Evolutionary conservation across 2,113 vertebrate genomes (phyloP).

Genomic region (Epinephelus cyanopodus): DNA sequence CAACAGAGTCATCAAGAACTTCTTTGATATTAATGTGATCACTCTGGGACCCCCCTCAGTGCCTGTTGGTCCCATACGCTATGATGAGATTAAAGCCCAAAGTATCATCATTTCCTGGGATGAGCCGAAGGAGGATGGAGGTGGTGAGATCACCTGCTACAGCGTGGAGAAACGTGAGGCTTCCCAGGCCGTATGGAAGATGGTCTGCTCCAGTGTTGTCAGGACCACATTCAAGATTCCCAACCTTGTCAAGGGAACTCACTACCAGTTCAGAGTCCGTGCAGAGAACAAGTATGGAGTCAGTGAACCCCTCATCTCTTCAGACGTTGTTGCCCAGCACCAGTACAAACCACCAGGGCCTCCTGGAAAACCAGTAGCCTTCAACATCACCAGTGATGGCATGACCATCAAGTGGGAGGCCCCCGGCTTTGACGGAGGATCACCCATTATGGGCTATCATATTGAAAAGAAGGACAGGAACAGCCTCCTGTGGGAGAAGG

Average conservation of each 20-base stretch:
- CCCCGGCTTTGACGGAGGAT: slow-evolving; percentile 94
- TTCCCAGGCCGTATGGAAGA: slow-evolving; percentile 96
- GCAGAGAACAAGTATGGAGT: slow-evolving; percentile 97
- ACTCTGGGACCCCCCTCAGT: slow-evolving; percentile 93
- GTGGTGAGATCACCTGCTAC: slow-evolving; percentile 97
- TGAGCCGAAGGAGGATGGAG: slow-evolving; percentile 92
- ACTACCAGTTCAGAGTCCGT: slow-evolving; percentile 96
- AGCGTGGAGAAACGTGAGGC: slow-evolving; percentile 97
- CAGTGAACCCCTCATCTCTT: slow-evolving; percentile 90
- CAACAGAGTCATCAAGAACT: slow-evolving; percentile 90
- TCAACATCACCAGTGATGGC: slow-evolving; percentile 95
- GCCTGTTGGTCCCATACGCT: slow-evolving; percentile 92
- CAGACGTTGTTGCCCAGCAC: slow-evolving; percentile 92
- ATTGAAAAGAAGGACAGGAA: slow-evolving; percentile 99
- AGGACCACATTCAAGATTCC: slow-evolving; percentile 95
- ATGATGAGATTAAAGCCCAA: slow-evolving; percentile 97
- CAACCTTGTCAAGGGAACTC: slow-evolving; percentile 92
- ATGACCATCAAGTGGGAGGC: slow-evolving; percentile 98
- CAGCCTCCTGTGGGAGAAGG: slow-evolving; percentile 97
- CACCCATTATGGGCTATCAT: slow-evolving; percentile 94
- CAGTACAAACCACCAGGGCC: slow-evolving; percentile 96
- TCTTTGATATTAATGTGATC: slow-evolving; percentile 90
- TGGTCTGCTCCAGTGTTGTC: slow-evolving; percentile 96
- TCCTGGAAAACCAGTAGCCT: slow-evolving; percentile 94
- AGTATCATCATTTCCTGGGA: slow-evolving; percentile 96